Base-by-base conservation (phyloP, 2,113 vertebrate genomes). In the Scomber colias region DNA sequence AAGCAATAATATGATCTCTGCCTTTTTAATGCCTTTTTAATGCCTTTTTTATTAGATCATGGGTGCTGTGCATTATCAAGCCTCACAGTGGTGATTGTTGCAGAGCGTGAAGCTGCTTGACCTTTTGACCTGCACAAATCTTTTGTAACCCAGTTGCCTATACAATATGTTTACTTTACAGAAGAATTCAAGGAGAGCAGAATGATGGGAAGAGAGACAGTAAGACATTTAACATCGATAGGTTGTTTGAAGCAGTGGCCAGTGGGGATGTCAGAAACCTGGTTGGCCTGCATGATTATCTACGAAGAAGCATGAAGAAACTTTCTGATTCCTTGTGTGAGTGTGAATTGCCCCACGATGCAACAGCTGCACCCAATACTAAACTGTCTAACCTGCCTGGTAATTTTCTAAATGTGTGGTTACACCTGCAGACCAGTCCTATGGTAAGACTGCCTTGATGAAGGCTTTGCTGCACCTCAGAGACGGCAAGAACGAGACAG, bases 401-500 rank as follows among this genome's bases (percentile, higher is more conserved):
- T 72, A 27, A 79, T 50, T 27, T 63, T 3, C 16, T 54, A 16
- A 45, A 65, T 69, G 46, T 83, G 57, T 48, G 31, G 6, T 77
- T 57, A 9, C 62, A 55, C 44, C 80, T 84, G 14, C 57, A 99
- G 98, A 98, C 90, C 94, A 95, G 10, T 95, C 96, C 72, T 95
- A 96, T 0, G 98, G 98, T 53, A 99, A 99, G 93, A 99, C 96
- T 0, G 95, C 95, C 55, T 90, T 99, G 56, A 93, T 98, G 92
- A 99, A 99, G 90, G 98, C 97, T 17, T 95, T 99, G 91, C 93
- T 99, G 83, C 98, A 99, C 83, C 87, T 99, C 15, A 95, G 87
- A 19, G 84, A 96, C 0, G 95, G 96, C 21, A 94, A 95, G 87
- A 99, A 99, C 0, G 91, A 95, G 16, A 96, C 96, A 1, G 94